Evolutionary conservation across 2,797 vertebrate species (phyloP).

Genomic region (Onychomys torridus): DNA sequence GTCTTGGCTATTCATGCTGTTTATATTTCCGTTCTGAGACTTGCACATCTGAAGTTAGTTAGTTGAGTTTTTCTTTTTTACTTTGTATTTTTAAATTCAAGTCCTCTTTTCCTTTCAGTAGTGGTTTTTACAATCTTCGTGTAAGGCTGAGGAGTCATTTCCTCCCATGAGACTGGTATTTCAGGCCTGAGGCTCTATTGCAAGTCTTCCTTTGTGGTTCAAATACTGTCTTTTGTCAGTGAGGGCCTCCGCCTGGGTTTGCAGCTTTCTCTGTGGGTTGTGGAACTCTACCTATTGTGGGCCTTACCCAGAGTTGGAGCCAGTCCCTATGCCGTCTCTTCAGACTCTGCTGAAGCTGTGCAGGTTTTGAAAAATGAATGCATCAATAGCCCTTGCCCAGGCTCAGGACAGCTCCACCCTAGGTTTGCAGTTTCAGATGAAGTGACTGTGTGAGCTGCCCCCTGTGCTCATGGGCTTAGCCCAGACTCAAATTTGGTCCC

Average conservation of each 20-base stretch:
- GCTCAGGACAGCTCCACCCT: neutral
- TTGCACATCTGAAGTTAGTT: neutral
- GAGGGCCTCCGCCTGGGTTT: neutral
- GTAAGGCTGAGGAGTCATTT: neutral
- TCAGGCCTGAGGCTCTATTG: neutral
- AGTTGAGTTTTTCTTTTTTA: neutral
- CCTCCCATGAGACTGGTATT: neutral
- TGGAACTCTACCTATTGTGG: neutral
- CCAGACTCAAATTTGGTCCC: neutral
- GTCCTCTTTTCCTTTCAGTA: neutral
- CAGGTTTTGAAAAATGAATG: too few relatives aligned
- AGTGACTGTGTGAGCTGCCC: neutral
- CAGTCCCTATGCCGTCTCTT: neutral
- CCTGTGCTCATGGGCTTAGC: neutral
- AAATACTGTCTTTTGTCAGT: neutral
- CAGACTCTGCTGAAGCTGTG: neutral
- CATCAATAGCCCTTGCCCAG: neutral
- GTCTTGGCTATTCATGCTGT: neutral
- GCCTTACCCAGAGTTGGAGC: neutral
- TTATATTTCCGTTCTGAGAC: neutral
- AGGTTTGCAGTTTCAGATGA: too few relatives aligned
- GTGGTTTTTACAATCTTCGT: neutral
- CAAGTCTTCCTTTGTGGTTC: neutral
- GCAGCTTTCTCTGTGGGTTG: neutral
- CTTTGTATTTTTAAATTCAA: neutral